These are phyloP conservation scores for Ochlodes sylvanus DNA, from an alignment of 2,888 invertebrate genomes.

Conservation along the genomic window DNA sequence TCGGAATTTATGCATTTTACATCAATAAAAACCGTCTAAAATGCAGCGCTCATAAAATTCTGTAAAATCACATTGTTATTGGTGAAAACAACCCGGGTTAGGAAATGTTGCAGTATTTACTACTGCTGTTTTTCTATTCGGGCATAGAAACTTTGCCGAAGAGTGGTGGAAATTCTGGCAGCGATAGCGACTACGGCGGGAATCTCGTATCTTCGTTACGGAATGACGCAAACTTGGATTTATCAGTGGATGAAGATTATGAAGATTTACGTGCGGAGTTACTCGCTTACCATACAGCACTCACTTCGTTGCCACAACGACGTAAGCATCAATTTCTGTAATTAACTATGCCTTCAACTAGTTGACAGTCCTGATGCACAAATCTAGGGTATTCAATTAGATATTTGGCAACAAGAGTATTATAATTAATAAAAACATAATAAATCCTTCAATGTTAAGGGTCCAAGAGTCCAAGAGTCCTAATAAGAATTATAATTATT, in stretches of 20 bases:
- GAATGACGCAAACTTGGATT: slow-evolving; percentile 67
- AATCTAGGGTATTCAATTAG: too few relatives aligned
- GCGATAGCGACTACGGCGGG: slow-evolving; percentile 53
- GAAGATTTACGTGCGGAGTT: slow-evolving; percentile 76
- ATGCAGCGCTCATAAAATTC: slow-evolving; percentile 45
- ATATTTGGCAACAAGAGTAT: too few relatives aligned
- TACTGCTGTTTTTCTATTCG: slow-evolving; percentile 47
- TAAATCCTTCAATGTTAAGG: too few relatives aligned
- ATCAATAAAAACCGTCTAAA: slow-evolving; percentile 60
- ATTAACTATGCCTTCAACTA: background rate
- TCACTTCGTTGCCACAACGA: slow-evolving; percentile 56
- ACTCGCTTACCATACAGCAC: slow-evolving; percentile 69
- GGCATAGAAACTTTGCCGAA: slow-evolving; percentile 27
- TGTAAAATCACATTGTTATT: slow-evolving; percentile 47
- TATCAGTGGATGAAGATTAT: slow-evolving; percentile 73
- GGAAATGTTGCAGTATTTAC: slow-evolving; percentile 56
- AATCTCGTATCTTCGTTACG: slow-evolving; percentile 57
- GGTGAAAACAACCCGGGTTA: slow-evolving; percentile 44
- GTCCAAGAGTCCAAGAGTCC: too few relatives aligned
- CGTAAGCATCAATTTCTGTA: slow-evolving; percentile 33
- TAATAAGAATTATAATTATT: too few relatives aligned
- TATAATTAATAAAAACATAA: too few relatives aligned
- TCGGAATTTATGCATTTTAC: slow-evolving; percentile 62
- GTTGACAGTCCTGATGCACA: background rate
- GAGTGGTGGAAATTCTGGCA: slow-evolving; percentile 33